These are phyloP conservation scores for Polydrusus tereticollis DNA, from an alignment of 2,888 invertebrate genomes.

Conservation along the genomic window DNA sequence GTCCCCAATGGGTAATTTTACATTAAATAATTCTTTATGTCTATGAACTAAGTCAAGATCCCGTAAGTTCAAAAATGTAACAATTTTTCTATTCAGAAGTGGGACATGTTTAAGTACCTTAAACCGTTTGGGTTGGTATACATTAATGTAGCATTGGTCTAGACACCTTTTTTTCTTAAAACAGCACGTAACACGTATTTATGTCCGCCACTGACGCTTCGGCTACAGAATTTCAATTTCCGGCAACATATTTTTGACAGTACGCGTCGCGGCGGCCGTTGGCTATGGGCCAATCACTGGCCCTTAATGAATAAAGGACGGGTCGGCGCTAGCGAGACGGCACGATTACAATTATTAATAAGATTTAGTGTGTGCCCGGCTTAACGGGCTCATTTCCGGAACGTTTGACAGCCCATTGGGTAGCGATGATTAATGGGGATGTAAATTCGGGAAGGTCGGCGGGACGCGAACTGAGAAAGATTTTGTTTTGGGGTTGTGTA, in stretches of 20 bases:
- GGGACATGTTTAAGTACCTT: too few relatives aligned
- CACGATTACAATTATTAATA: conserved; percentile 55
- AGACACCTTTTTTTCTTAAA: too few relatives aligned
- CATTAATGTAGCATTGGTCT: too few relatives aligned
- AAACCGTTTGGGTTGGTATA: too few relatives aligned
- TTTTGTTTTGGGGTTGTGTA: conserved; percentile 22
- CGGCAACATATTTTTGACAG: conserved; percentile 43
- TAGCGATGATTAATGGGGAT: conserved; percentile 44
- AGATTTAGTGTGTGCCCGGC: conserved; percentile 56
- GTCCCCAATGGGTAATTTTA: too few relatives aligned
- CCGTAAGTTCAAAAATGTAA: too few relatives aligned
- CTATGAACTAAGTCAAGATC: too few relatives aligned
- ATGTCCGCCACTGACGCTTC: neutral
- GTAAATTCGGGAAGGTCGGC: conserved; percentile 29
- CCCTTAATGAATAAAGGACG: conserved; percentile 47
- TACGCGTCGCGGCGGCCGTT: conserved; percentile 25
- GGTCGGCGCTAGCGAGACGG: conserved; percentile 29
- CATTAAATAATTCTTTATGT: too few relatives aligned
- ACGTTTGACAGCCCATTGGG: conserved; percentile 52
- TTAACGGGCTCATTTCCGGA: conserved; percentile 57
- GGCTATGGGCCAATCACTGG: conserved; percentile 49
- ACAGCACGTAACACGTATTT: neutral
- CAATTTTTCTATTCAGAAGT: too few relatives aligned
- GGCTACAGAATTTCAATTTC: conserved; percentile 43
- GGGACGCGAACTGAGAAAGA: conserved; percentile 11